These are phyloP conservation scores for Lerema accius DNA, from an alignment of 1,140 invertebrate genomes.

Conservation along the genomic window DNA sequence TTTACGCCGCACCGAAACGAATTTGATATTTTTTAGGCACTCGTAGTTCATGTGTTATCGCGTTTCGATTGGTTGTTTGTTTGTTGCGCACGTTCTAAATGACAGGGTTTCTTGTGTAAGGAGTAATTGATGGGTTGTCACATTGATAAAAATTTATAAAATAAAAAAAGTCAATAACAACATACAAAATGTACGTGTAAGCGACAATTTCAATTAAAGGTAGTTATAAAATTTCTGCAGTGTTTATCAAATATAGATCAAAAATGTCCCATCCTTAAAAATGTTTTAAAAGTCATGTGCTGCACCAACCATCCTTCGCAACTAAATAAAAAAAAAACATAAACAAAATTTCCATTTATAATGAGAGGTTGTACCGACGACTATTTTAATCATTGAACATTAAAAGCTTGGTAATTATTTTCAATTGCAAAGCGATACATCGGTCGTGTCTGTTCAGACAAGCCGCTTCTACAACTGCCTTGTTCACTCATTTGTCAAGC, in stretches of 20 bases:
- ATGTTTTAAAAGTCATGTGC: too few relatives aligned
- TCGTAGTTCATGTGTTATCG: constrained; percentile 31
- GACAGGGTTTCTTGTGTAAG: too few relatives aligned
- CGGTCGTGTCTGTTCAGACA: constrained; percentile 37
- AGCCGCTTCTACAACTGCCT: constrained; percentile 63
- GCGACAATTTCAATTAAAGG: too few relatives aligned
- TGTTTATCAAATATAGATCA: too few relatives aligned
- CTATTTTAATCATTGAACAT: constrained; percentile 11
- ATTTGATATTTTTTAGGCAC: constrained; percentile 55
- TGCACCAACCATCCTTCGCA: too few relatives aligned
- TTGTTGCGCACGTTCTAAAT: constrained; percentile 16
- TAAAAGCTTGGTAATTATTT: constrained; percentile 10
- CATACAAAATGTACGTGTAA: too few relatives aligned
- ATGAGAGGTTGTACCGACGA: constrained; percentile 6
- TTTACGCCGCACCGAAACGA: constrained; percentile 52
- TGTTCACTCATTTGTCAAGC: constrained; percentile 76
- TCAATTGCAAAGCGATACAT: constrained; percentile 27
- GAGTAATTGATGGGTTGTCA: too few relatives aligned
- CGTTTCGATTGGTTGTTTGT: constrained; percentile 29
- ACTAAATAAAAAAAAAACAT: too few relatives aligned
- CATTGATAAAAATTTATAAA: too few relatives aligned
- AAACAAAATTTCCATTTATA: not conserved
- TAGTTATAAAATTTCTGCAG: too few relatives aligned
- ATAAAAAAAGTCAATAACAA: too few relatives aligned
- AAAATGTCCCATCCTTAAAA: too few relatives aligned